Conservation (phyloP, 2,113 vertebrate genomes). For the Microtus ochrogaster region DNA sequence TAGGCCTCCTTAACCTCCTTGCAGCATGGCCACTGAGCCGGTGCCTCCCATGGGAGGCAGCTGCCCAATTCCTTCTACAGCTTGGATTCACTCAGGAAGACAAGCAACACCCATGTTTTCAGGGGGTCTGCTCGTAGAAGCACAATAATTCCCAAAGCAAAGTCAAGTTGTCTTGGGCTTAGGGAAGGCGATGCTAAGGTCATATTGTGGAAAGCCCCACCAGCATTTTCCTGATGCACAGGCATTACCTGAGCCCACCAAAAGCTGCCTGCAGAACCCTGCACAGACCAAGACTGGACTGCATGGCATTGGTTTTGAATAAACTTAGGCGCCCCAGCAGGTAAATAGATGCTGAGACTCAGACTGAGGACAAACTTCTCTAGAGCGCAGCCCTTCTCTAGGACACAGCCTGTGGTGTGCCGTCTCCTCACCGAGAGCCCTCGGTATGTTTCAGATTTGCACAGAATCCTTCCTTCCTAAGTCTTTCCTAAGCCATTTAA, state of each 20-base stretch:
- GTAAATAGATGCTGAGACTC: slow-evolving; percentile 54
- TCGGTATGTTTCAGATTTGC: neutral
- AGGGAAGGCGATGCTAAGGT: slow-evolving; percentile 21
- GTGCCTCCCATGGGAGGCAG: neutral
- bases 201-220: neutral
- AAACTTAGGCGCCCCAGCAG: slow-evolving; percentile 54
- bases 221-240: slow-evolving; percentile 5
- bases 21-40: neutral
- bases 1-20: no score
- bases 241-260: slow-evolving; percentile 53
- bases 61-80: rapidly evolving
- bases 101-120: neutral
- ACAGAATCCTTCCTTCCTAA: slow-evolving; percentile 42
- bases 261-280: slow-evolving; percentile 10
- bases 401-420: neutral
- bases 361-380: slow-evolving; percentile 17
- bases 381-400: neutral
- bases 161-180: neutral
- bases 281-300: neutral
- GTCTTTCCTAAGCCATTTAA: slow-evolving; percentile 56
- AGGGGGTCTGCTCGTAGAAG: neutral
- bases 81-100: neutral
- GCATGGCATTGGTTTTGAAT: slow-evolving; percentile 50
- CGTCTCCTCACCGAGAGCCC: neutral
- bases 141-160: slow-evolving; percentile 28